These are phyloP conservation scores for Cyclophora albipunctata DNA, from an alignment of 2,888 invertebrate genomes.

Conservation along the genomic window DNA sequence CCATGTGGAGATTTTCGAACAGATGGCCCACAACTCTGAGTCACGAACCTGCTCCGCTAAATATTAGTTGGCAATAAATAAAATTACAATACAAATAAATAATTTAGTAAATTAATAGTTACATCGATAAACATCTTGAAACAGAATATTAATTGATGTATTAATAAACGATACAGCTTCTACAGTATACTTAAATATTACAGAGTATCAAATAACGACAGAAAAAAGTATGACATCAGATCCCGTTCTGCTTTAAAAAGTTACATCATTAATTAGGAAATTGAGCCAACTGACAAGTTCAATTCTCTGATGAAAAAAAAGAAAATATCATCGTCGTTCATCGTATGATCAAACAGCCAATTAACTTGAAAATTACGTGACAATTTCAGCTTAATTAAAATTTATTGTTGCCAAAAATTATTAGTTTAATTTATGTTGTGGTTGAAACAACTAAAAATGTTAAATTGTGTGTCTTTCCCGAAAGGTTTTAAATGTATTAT, in stretches of 20 bases:
- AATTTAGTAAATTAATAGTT: constrained; percentile 24
- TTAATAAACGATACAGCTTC: constrained; percentile 28
- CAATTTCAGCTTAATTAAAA: background rate
- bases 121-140: constrained; percentile 22
- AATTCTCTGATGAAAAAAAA: constrained; percentile 9
- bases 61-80: constrained; percentile 54
- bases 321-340: background rate
- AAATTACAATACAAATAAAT: constrained; percentile 52
- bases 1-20: constrained; percentile 65
- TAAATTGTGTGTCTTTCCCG: no score
- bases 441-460: no score
- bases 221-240: constrained; percentile 54
- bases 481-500: no score
- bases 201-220: constrained; percentile 41
- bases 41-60: constrained; percentile 61
- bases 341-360: constrained; percentile 9
- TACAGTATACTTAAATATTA: constrained; percentile 32
- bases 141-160: constrained; percentile 15
- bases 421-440: no score
- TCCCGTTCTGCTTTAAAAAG: constrained; percentile 28
- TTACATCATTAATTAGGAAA: constrained; percentile 53
- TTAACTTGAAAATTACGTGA: background rate
- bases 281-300: constrained; percentile 29
- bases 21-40: constrained; percentile 67
- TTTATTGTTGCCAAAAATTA: no score